Evolutionary conservation across 2,797 vertebrate species (phyloP).

Genomic region (Sarcophilus harrisii): DNA sequence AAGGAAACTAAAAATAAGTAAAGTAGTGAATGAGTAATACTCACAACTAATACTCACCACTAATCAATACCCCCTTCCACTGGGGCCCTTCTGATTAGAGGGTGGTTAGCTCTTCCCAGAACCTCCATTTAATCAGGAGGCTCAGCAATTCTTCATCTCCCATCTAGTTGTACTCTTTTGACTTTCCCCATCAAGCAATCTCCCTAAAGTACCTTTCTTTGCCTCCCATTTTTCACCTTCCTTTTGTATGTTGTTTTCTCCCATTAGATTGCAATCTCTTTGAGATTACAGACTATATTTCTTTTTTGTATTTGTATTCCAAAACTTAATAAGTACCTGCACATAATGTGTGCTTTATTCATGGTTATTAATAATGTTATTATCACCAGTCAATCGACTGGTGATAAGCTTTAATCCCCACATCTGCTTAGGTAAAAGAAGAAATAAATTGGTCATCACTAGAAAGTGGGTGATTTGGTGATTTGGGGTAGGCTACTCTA

Average conservation of each 20-base stretch:
- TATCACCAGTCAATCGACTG: not conserved
- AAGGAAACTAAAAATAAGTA: not conserved
- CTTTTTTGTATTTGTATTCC: not conserved
- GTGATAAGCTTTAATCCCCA: not conserved
- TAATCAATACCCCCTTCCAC: not conserved
- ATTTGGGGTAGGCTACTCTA: not conserved
- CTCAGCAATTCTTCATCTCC: too few relatives aligned
- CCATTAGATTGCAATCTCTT: too few relatives aligned
- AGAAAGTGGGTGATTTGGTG: not conserved
- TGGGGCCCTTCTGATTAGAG: not conserved
- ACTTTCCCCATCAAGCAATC: too few relatives aligned
- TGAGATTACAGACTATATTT: not conserved
- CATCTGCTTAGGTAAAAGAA: not conserved
- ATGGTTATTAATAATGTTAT: not conserved
- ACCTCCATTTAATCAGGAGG: not conserved
- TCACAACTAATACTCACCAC: not conserved
- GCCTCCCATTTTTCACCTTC: too few relatives aligned
- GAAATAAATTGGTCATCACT: not conserved
- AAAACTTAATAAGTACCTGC: not conserved
- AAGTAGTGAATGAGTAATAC: not conserved
- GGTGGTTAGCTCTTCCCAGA: not conserved
- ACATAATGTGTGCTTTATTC: not conserved
- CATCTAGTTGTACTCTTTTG: too few relatives aligned
- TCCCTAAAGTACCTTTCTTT: too few relatives aligned
- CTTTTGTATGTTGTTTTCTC: too few relatives aligned